Conservation (phyloP, 2,113 vertebrate species). For the Rousettus leschenaultii region DNA sequence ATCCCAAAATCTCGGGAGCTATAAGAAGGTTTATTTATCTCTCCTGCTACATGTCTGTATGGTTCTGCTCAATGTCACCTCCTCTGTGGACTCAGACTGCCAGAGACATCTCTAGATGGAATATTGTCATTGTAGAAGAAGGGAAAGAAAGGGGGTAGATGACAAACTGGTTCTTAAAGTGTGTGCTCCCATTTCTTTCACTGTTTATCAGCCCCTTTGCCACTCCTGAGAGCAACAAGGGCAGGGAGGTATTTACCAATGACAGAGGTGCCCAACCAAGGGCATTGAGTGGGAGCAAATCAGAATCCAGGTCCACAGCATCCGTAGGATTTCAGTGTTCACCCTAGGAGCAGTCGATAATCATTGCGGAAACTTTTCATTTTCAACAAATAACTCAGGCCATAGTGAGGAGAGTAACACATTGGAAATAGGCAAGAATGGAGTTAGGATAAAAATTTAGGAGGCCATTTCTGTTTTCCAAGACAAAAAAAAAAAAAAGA, state of each 20-base stretch:
- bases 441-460: not conserved
- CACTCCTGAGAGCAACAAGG: not conserved
- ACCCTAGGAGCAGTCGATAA: not conserved
- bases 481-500: not conserved
- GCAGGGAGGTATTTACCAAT: not conserved
- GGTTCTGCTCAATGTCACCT: not conserved
- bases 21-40: not conserved
- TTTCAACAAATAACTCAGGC: not conserved
- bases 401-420: not conserved
- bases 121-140: fast-evolving
- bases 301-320: not conserved
- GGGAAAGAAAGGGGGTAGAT: not conserved
- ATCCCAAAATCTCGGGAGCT: not conserved
- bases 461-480: not conserved
- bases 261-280: too few species aligned
- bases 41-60: too few species aligned
- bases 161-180: not conserved
- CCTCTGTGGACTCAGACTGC: not conserved
- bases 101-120: not conserved
- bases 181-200: not conserved
- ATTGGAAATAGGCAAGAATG: not conserved
- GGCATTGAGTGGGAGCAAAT: not conserved
- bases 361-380: not conserved
- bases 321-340: not conserved
- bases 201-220: not conserved